Base-by-base conservation (phyloP, 2,888 invertebrate species). In the Athalia rosae region DNA sequence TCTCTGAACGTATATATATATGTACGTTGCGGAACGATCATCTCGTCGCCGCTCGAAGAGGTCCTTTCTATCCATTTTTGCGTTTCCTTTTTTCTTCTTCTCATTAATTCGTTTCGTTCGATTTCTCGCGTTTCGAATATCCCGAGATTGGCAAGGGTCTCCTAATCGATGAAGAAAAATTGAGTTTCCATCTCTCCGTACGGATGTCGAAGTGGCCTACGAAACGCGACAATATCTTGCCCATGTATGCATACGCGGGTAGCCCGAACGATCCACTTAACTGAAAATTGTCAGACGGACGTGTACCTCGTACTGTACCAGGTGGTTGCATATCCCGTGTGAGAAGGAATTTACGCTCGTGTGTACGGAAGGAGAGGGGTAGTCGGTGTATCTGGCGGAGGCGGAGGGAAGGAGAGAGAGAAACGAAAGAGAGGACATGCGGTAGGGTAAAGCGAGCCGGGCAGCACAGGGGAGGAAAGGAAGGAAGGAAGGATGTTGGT, bases 401-500 rank as follows among this genome's bases (percentile, higher is more conserved):
- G 13, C 41, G 41, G 69, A 4, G 56, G 69, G 6, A 50, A 66
- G 5, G 64, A 50, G 28, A n/a, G 7, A 59, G 7, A n/a, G 53
- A 53, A 41, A 28, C 41, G 62, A 28, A 28, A 28, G 28, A 28
- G 28, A 28, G 28, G 28, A 28, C 28, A 28, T 2, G 28, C 28
- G 28, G 28, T 28, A 28, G 28, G 28, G 28, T 28, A 28, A 67
- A 28, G 67, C 67, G 8, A 45, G 47, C 62, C 43, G 15, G 64
- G 64, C 13, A 13, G 64, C 15, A 9, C 48, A 48, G 50, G 4
- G 78, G 61, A 28, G 28, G 28, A 28, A 28, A 28, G 28, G 28
- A 28, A 28, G 28, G 28, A 28, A 28, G 28, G 28, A 28, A 28
- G 28, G 82, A 83, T 84, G 83, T 85, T 85, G 85, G 84, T 84